phyloP scores from a whole-genome alignment of 2,888 invertebrate species.

The Aphrophora alni region DNA sequence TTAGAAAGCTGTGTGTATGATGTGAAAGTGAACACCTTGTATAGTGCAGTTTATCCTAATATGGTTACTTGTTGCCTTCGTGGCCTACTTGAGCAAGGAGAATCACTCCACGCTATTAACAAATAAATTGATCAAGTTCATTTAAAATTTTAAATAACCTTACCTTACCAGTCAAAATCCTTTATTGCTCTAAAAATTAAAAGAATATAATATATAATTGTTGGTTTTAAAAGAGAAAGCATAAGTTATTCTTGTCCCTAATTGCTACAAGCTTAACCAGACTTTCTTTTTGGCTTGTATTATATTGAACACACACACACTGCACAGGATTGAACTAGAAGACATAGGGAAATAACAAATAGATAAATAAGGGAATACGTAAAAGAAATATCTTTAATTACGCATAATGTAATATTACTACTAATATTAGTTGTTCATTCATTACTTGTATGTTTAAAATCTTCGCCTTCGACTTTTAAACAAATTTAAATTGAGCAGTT shows the following conservation, averaged over 20 bases:
- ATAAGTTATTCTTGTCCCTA: background rate
- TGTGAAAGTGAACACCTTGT: background rate
- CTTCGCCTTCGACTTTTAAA: no score
- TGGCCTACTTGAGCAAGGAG: slow-evolving; percentile 4
- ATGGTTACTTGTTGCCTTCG: background rate
- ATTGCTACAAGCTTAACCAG: no score
- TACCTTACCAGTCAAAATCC: background rate
- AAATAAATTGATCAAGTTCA: background rate
- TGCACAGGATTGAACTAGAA: no score
- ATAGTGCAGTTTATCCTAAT: background rate
- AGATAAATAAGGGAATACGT: no score
- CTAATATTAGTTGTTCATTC: no score
- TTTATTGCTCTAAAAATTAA: background rate
- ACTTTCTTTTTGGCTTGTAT: no score
- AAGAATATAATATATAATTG: background rate
- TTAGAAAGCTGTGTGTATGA: background rate
- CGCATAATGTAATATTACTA: no score
- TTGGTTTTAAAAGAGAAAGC: background rate
- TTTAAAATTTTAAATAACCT: background rate
- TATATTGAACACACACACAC: no score
- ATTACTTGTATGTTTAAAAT: no score
- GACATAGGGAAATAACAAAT: no score
- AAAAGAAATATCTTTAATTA: no score
- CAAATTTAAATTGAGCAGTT: no score
- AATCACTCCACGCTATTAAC: background rate